These are phyloP conservation scores for Corythornis madagascariensis DNA, from an alignment of 2,113 vertebrate genomes.

Conservation along the genomic window DNA sequence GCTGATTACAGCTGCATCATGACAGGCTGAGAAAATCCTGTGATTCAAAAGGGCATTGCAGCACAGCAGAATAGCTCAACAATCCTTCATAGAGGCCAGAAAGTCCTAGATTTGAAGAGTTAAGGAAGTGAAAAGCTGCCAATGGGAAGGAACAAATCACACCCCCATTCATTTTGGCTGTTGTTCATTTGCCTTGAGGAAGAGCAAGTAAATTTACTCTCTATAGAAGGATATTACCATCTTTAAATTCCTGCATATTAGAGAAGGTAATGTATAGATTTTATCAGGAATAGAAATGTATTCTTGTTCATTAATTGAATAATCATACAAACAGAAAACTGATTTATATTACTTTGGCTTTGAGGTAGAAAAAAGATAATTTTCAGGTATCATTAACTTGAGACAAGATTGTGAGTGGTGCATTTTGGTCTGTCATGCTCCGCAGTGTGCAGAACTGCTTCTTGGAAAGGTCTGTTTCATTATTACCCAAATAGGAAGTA, in stretches of 20 bases:
- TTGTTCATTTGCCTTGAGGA: conserved; percentile 44
- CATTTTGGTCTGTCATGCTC: not conserved
- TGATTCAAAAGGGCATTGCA: not conserved
- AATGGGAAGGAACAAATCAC: conserved; percentile 15
- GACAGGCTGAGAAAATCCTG: not conserved
- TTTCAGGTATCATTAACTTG: not conserved
- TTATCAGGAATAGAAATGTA: conserved; percentile 6
- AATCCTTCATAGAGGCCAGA: not conserved
- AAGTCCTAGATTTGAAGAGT: not conserved
- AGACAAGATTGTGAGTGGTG: not conserved
- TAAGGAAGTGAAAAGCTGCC: conserved; percentile 20
- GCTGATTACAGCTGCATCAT: not conserved
- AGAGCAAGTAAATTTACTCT: not conserved
- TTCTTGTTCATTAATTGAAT: not conserved
- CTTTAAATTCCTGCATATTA: conserved; percentile 24
- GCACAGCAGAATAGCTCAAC: not conserved
- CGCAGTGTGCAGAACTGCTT: not conserved
- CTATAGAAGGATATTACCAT: not conserved
- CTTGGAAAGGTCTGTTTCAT: not conserved
- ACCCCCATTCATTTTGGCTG: not conserved
- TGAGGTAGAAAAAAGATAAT: not conserved
- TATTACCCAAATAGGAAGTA: not conserved
- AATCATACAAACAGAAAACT: not conserved
- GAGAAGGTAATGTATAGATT: not conserved
- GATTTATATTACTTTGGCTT: not conserved